Evolutionary conservation across 2,113 vertebrate genomes (phyloP).

Genomic region (Propithecus coquereli): DNA sequence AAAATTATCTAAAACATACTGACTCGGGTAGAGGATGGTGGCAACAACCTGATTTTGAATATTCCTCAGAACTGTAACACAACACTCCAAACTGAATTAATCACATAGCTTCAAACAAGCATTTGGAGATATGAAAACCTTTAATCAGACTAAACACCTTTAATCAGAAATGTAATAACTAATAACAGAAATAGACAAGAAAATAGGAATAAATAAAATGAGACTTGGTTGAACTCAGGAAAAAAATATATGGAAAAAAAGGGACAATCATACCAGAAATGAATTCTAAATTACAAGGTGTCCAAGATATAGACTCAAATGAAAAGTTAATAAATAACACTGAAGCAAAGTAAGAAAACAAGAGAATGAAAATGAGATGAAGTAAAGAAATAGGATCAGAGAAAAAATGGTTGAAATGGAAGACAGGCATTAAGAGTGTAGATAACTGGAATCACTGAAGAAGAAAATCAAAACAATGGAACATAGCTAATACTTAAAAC

Average conservation of each 20-base stretch:
- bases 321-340: neutral
- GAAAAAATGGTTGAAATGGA: constrained; percentile 3
- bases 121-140: neutral
- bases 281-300: neutral
- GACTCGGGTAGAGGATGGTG: neutral
- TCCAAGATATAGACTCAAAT: neutral
- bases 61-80: neutral
- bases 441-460: neutral
- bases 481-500: neutral
- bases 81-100: neutral
- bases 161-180: neutral
- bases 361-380: neutral
- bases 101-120: neutral
- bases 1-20: neutral
- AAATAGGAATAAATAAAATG: neutral
- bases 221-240: neutral
- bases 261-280: neutral
- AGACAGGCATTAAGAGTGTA: neutral
- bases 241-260: neutral
- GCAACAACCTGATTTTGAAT: neutral
- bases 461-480: neutral
- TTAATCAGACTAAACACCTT: neutral
- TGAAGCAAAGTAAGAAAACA: neutral
- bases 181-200: neutral
- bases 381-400: neutral